These are phyloP conservation scores for Leistus spinibarbis DNA, from an alignment of 2,888 invertebrate genomes.

Conservation along the genomic window DNA sequence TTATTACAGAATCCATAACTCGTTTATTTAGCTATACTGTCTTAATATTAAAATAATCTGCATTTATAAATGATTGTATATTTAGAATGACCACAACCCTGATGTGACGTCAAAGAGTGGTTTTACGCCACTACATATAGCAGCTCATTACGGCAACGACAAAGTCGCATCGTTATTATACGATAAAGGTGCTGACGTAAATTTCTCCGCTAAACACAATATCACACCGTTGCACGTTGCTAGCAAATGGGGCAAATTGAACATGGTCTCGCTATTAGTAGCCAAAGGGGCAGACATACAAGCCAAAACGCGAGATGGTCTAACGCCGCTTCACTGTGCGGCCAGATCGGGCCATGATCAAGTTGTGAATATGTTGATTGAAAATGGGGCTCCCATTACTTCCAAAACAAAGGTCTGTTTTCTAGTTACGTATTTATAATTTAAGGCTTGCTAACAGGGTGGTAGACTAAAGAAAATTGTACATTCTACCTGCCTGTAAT, in stretches of 20 bases:
- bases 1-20: not conserved
- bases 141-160: slow-evolving; percentile 97
- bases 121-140: slow-evolving; percentile 98
- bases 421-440: too few relatives aligned
- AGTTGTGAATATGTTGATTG: slow-evolving; percentile 87
- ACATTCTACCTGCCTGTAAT: not conserved
- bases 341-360: slow-evolving; percentile 95
- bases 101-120: slow-evolving; percentile 97
- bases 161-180: slow-evolving; percentile 89
- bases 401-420: slow-evolving; percentile 87
- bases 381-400: slow-evolving; percentile 89
- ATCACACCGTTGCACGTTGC: slow-evolving; percentile 99
- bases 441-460: too few relatives aligned
- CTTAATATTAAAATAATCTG: too few relatives aligned
- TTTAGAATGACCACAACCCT: slow-evolving; percentile 91
- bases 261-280: slow-evolving; percentile 87
- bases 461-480: too few relatives aligned
- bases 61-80: slow-evolving; percentile 46
- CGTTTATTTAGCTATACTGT: too few relatives aligned
- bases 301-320: slow-evolving; percentile 90
- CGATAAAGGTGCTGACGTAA: slow-evolving; percentile 92
- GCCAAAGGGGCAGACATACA: slow-evolving; percentile 91
- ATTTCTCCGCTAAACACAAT: slow-evolving; percentile 95
- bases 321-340: slow-evolving; percentile 96
- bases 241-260: slow-evolving; percentile 97